A percentile compares a stretch with the other conserved stretches of the same genome.
These are phyloP conservation scores for Drosophila siamana DNA, from an alignment of 2,888 invertebrate genomes.

Conservation along the genomic window DNA sequence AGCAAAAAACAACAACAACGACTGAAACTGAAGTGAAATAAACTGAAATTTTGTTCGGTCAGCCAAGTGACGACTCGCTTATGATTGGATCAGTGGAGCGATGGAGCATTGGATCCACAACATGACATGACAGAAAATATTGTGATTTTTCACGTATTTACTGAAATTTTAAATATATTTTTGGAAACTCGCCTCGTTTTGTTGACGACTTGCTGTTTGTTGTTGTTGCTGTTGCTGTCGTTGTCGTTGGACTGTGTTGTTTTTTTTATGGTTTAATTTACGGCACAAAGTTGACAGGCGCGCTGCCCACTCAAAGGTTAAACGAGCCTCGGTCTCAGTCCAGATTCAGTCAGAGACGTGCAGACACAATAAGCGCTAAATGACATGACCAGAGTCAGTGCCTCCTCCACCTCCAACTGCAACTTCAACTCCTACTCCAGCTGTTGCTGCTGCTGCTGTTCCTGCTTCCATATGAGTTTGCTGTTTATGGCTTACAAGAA, in stretches of 20 bases:
- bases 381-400: conserved; percentile 61
- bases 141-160: conserved; percentile 68
- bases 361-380: conserved; percentile 78
- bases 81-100: conserved; percentile 52
- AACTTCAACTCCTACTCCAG: conserved; percentile 15
- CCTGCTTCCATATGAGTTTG: conserved; percentile 72
- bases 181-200: conserved; percentile 45
- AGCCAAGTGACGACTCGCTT: conserved; percentile 48
- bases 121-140: conserved; percentile 76
- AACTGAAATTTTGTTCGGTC: conserved; percentile 53
- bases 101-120: conserved; percentile 50
- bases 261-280: conserved; percentile 76
- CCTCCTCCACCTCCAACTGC: conserved; percentile 7
- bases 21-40: conserved; percentile 45
- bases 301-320: conserved; percentile 70
- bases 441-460: conserved; percentile 20
- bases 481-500: conserved; percentile 73
- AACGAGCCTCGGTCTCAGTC: conserved; percentile 44
- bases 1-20: conserved; percentile 3
- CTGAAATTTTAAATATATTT: conserved; percentile 48
- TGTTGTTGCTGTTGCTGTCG: conserved; percentile 44
- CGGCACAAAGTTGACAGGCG: conserved; percentile 71
- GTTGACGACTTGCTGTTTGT: conserved; percentile 45
- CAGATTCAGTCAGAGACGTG: conserved; percentile 56
- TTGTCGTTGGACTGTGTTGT: conserved; percentile 25